Percentiles rank a stretch among this genome's conserved stretches.
Conservation (phyloP, 1,140 invertebrate genomes). For the Drosophila pseudoananassae region DNA sequence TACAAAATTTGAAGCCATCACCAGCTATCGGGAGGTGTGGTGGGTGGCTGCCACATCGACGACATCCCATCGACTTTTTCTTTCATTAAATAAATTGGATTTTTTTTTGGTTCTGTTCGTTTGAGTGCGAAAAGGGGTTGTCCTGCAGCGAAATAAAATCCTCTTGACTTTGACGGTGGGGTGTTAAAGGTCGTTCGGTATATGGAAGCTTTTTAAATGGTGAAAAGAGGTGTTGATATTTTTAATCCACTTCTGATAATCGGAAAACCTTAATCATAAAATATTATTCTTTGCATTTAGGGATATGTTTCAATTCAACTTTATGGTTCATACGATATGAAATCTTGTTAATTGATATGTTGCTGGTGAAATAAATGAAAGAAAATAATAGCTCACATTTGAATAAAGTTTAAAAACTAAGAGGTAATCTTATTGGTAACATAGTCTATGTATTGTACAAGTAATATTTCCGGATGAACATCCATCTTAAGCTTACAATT, state of each 20-base stretch:
- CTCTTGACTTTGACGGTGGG: constrained; percentile 11
- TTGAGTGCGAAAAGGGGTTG: constrained; percentile 12
- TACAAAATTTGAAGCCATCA: constrained; percentile 5
- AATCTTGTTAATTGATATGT: background rate
- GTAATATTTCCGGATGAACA: background rate
- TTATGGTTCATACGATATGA: background rate
- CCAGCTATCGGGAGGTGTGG: constrained; percentile 4
- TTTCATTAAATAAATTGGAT: constrained; percentile 67
- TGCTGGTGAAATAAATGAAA: background rate
- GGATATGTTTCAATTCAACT: background rate
- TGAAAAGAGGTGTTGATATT: constrained; percentile 4
- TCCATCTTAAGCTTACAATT: constrained; percentile 30
- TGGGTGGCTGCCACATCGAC: constrained; percentile 3
- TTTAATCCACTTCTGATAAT: background rate
- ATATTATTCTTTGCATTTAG: background rate
- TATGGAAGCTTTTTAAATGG: constrained; percentile 9
- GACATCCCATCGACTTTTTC: constrained; percentile 29
- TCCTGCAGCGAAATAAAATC: constrained; percentile 11
- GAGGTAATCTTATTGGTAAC: background rate
- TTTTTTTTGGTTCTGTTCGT: constrained; percentile 34
- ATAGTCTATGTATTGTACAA: constrained; percentile 18
- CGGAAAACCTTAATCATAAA: background rate
- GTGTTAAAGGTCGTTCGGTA: background rate
- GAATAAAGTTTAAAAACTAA: background rate
- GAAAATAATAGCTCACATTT: background rate